Evolutionary conservation across 2,797 vertebrate species (phyloP), one percentile per base, ranked within the genome.

Genomic region (Harpagifer antarcticus): DNA sequence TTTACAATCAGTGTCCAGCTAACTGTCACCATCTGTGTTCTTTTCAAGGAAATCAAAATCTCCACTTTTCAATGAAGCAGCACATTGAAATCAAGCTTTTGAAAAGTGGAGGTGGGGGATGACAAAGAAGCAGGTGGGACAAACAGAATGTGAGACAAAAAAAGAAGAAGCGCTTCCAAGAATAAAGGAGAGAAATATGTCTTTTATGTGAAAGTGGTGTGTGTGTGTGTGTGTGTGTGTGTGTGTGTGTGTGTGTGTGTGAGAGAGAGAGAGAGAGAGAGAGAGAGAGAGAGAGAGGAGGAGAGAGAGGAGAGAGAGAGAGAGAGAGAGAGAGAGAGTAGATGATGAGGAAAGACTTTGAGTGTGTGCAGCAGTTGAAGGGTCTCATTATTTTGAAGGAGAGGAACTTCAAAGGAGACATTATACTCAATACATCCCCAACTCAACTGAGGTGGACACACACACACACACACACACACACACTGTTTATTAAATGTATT

Each of bases 311-410:
- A n/a, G n/a, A n/a, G n/a, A n/a, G n/a, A n/a, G n/a, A n/a, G n/a
- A n/a, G n/a, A n/a, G n/a, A n/a, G n/a, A n/a, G 23, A 23, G 23
- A 23, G 31, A 33, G 57, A 31, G 49, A 23, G 47, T 23, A 9
- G 53, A 56, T 11, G 40, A 42, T 66, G 23, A 62, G 44, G 4
- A 31, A 55, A 33, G 60, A 19, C 37, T 42, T 27, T 53, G 54
- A 27, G 62, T 52, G 53, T 53, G 48, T 31, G 40, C 56, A 48
- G 11, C 23, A 64, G 54, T 52, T 82, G 77, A 81, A 76, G 74
- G 42, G 54, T 71, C 72, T 84, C 79, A 88, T 88, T 86, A 86
- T 84, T 70, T 66, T 81, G 79, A 75, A 88, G 76, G 54, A 82
- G 82, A 50, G 23, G 57, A 79, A 76, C 84, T 81, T 88, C 82